Evolutionary conservation across 2,888 invertebrate genomes (phyloP).

Genomic region (Plagodis dolabraria): DNA sequence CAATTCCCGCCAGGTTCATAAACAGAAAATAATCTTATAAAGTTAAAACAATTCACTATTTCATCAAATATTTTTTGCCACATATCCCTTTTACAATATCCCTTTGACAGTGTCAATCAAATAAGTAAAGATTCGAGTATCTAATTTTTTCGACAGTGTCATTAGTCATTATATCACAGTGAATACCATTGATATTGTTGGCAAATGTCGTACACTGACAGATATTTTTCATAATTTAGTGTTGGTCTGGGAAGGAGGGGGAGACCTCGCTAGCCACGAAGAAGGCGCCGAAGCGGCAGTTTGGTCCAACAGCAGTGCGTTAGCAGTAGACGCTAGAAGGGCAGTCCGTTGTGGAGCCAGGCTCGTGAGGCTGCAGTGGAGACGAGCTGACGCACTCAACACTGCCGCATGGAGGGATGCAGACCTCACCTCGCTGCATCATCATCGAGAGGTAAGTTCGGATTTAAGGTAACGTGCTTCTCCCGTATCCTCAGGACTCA

Average conservation of each 20-base stretch:
- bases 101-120: too few relatives aligned
- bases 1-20: too few relatives aligned
- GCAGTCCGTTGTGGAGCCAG: slow-evolving; percentile 77
- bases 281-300: slow-evolving; percentile 74
- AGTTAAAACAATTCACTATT: too few relatives aligned
- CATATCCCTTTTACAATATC: too few relatives aligned
- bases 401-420: slow-evolving; percentile 73
- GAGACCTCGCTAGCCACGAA: slow-evolving; percentile 57
- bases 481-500: too few relatives aligned
- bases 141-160: too few relatives aligned
- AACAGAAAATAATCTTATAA: too few relatives aligned
- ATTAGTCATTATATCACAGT: too few relatives aligned
- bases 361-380: slow-evolving; percentile 76
- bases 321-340: slow-evolving; percentile 74
- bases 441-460: slow-evolving; percentile 68
- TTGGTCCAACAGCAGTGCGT: slow-evolving; percentile 79
- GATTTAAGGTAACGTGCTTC: neutral
- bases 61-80: too few relatives aligned
- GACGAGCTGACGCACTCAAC: slow-evolving; percentile 61
- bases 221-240: slow-evolving; percentile 49
- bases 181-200: too few relatives aligned
- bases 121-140: too few relatives aligned
- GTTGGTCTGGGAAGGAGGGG: slow-evolving; percentile 78
- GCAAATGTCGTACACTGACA: too few relatives aligned
- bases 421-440: slow-evolving; percentile 73